A percentile compares a stretch with the other conserved stretches of the same genome.
Evolutionary conservation across 2,113 vertebrate genomes (phyloP).

Genomic region (Sebastes fasciatus): DNA sequence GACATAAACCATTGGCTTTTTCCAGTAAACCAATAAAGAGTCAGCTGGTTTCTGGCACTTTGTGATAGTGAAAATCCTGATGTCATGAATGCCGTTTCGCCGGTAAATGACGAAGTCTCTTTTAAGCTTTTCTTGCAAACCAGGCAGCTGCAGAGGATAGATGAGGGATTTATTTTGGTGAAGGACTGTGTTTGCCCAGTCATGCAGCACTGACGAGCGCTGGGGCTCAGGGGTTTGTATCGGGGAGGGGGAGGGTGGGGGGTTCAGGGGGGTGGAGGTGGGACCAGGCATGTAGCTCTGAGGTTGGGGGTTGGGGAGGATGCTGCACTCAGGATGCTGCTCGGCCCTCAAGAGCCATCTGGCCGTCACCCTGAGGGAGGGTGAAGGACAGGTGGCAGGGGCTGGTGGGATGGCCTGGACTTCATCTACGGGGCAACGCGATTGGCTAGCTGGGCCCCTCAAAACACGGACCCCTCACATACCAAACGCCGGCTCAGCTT

Average conservation of each 20-base stretch:
- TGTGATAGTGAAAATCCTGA: constrained; percentile 38
- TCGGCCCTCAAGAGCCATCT: constrained; percentile 82
- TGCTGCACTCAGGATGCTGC: constrained; percentile 67
- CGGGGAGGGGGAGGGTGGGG: constrained; percentile 36
- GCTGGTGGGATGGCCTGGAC: constrained; percentile 65
- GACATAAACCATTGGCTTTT: constrained; percentile 13
- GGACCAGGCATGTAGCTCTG: constrained; percentile 61
- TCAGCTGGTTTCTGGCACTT: constrained; percentile 29
- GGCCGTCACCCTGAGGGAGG: constrained; percentile 75
- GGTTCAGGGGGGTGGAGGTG: constrained; percentile 63
- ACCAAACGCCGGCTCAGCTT: constrained; percentile 41
- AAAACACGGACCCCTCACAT: constrained; percentile 25
- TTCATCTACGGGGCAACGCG: constrained; percentile 15
- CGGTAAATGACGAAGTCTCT: constrained; percentile 32
- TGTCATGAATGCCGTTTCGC: constrained; percentile 21
- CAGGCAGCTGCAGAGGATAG: constrained; percentile 70
- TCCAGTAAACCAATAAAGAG: not conserved
- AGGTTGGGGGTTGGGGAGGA: constrained; percentile 69
- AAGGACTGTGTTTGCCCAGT: constrained; percentile 78
- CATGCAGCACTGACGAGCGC: constrained; percentile 82
- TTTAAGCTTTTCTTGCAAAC: constrained; percentile 50
- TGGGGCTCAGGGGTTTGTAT: constrained; percentile 67
- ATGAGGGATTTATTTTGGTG: constrained; percentile 69
- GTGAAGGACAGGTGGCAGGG: constrained; percentile 82
- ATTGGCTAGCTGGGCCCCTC: constrained; percentile 41